Base-by-base conservation (phyloP, 2,888 invertebrate genomes). In the Heliconius aoede region DNA sequence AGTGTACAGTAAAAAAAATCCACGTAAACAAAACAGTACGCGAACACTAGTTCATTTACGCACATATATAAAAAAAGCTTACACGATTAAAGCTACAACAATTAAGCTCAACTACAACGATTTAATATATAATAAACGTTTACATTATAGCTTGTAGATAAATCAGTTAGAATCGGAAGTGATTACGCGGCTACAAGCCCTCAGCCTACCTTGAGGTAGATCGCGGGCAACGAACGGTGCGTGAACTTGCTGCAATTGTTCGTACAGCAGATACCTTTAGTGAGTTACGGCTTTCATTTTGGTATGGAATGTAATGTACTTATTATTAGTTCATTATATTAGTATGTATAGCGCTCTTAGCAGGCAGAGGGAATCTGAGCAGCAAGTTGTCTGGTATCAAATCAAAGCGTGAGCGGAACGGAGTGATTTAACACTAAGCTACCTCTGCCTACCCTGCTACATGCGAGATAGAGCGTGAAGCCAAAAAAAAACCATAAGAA, bases 121-220 rank as follows among this genome's bases (percentile, higher is more conserved):
- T 26, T 60, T 40, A 18, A 60, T 60, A 40, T 72, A 61, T 72
- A 79, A 79, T 76, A 76, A 76, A 51, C 74, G 58, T 73, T 74
- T 76, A 78, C 73, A 68, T 55, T 78, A 72, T 77, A 79, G 74
- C 40, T 67, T 77, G 46, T 61, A 78, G 76, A 81, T 77, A 78
- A 78, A 79, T 80, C 79, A 78, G 78, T 80, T 78, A 75, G 65
- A 76, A 80, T 87, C 90, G 91, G 91, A 90, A 89, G 88, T 86
- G 85, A 88, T 89, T 88, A 88, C 84, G 84, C 81, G 77, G 79
- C 78, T 78, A 87, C 87, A 80, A 73, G 62, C 87, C 87, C 85
- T 88, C 86, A 88, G 87, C 89, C 36, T 36, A 36, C 36, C 36
- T 85, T 88, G 88, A 80, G 80, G 80, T 80, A 79, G 80, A 78